Evolutionary conservation across 2,888 invertebrate species (phyloP).

Genomic region (Actias luna): DNA sequence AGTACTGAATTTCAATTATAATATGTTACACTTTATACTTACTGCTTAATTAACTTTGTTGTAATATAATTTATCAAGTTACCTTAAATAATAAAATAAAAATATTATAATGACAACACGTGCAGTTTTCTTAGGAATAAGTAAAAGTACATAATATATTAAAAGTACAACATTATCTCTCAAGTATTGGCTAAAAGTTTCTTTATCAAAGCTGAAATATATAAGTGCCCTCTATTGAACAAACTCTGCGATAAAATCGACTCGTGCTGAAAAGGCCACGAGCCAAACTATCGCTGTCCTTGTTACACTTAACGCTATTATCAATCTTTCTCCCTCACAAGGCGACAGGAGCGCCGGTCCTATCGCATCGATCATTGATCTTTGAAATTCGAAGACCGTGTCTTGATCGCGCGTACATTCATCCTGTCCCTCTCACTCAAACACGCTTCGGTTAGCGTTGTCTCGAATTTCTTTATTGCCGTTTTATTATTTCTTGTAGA

Average conservation of each 20-base stretch:
- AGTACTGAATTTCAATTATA: neutral
- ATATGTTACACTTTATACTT: neutral
- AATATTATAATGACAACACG: neutral
- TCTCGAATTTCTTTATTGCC: constrained; percentile 81
- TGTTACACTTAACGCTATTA: constrained; percentile 33
- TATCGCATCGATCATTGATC: constrained; percentile 80
- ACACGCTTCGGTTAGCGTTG: constrained; percentile 66
- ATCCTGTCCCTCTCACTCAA: constrained; percentile 64
- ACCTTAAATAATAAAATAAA: neutral
- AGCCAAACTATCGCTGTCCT: constrained; percentile 59
- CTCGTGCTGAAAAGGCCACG: constrained; percentile 67
- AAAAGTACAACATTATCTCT: neutral
- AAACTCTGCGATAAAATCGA: constrained; percentile 29
- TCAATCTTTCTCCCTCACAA: constrained; percentile 42
- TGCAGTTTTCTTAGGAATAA: too few species aligned
- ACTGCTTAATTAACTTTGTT: neutral
- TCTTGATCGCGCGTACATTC: constrained; percentile 76
- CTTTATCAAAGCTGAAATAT: constrained; percentile 27
- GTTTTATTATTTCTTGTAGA: constrained; percentile 83
- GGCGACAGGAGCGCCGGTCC: constrained; percentile 51
- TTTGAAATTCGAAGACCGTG: constrained; percentile 78
- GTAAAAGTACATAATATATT: too few species aligned
- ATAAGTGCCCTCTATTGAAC: constrained; percentile 62
- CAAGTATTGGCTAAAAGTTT: neutral
- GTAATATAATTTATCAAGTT: neutral